A percentile compares a stretch with the other conserved stretches of the same genome.
Evolutionary conservation across 1,140 invertebrate genomes (phyloP).

Genomic region (Colletes latitarsis): DNA sequence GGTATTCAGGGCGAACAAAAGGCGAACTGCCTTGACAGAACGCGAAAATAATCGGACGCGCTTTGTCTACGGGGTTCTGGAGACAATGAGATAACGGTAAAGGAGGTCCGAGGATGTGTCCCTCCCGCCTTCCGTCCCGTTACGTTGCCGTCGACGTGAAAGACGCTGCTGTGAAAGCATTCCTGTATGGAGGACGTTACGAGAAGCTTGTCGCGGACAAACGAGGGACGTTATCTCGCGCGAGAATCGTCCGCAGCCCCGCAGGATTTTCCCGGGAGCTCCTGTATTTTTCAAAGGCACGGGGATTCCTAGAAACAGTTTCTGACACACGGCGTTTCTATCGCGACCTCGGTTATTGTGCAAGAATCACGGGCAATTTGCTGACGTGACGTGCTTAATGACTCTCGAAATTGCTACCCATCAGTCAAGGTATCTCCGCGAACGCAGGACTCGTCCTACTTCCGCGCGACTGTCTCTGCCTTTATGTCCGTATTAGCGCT

Average conservation of each 20-base stretch:
- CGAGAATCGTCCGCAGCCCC: background rate
- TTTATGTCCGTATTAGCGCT: background rate
- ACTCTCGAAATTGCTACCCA: constrained; percentile 23
- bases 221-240: constrained; percentile 54
- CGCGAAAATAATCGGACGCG: constrained; percentile 56
- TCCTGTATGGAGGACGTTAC: constrained; percentile 16
- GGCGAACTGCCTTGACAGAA: constrained; percentile 34
- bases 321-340: background rate
- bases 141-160: constrained; percentile 11
- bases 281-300: constrained; percentile 31
- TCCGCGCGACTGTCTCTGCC: background rate
- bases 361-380: constrained; percentile 14
- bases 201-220: constrained; percentile 39
- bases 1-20: constrained; percentile 49
- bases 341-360: constrained; percentile 3
- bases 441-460: background rate
- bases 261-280: background rate
- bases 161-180: constrained; percentile 26
- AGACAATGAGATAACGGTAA: constrained; percentile 39
- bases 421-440: constrained; percentile 10
- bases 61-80: constrained; percentile 38
- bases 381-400: constrained; percentile 20
- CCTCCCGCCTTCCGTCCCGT: background rate
- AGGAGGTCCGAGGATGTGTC: background rate
- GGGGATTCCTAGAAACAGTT: background rate